A percentile compares a stretch with the other conserved stretches of the same genome.
Evolutionary conservation across 1,140 invertebrate species (phyloP).

Genomic region (Saccostrea echinata): DNA sequence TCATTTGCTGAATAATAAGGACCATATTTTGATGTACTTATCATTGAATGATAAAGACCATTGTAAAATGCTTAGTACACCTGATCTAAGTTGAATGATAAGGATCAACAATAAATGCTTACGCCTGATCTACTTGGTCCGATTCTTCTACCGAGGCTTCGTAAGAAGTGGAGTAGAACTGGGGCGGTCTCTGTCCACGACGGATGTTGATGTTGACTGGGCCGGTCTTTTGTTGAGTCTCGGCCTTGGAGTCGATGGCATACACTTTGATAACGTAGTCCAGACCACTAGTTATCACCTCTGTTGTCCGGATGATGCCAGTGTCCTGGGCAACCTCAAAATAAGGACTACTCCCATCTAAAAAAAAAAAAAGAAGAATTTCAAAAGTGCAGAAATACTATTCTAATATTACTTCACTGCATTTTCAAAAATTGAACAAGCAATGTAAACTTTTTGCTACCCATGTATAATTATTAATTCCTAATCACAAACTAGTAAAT

Average conservation of each 20-base stretch:
- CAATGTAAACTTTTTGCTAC: no score
- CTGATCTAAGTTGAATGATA: no score
- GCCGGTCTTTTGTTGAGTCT: slow-evolving; percentile 28
- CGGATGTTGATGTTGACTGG: slow-evolving; percentile 1
- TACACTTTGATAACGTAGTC: slow-evolving; percentile 41
- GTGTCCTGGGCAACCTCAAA: slow-evolving; percentile 42
- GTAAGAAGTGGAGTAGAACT: slow-evolving; percentile 43
- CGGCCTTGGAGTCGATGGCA: slow-evolving; percentile 35
- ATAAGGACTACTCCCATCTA: slow-evolving; percentile 31
- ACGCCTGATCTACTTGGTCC: slow-evolving; percentile 43
- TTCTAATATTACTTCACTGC: no score
- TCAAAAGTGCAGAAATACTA: neutral
- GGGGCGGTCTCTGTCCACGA: slow-evolving; percentile 26
- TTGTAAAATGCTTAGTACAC: no score
- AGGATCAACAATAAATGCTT: neutral
- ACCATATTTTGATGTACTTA: no score
- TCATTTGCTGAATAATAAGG: neutral
- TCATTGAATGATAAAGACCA: no score
- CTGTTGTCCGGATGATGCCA: slow-evolving; percentile 32
- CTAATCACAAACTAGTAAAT: no score
- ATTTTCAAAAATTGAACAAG: no score
- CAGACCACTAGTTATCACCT: neutral
- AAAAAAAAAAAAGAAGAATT: slow-evolving; percentile 21
- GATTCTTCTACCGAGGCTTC: slow-evolving; percentile 35
- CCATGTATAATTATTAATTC: no score